A percentile compares a stretch with the other conserved stretches of the same genome.
Evolutionary conservation across 2,888 invertebrate species (phyloP).

Genomic region (Chamaedrilus cognettii): DNA sequence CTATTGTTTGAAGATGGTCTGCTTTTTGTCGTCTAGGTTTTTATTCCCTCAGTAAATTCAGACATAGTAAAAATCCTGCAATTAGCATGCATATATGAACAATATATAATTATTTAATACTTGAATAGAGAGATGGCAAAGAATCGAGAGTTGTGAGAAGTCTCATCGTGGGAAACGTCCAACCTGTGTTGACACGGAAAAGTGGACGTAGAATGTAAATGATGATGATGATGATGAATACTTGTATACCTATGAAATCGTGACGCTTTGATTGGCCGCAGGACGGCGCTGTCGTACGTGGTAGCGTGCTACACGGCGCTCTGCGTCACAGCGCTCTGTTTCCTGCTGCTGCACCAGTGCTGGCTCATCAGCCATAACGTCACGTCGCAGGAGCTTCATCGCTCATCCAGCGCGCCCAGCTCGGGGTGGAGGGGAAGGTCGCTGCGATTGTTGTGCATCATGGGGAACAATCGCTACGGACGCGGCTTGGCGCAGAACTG

Average conservation of each 20-base stretch:
- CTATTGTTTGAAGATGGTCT: too few species aligned
- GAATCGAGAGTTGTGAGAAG: too few species aligned
- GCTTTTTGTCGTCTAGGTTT: too few species aligned
- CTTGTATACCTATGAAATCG: too few species aligned
- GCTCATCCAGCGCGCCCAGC: constrained; percentile 9
- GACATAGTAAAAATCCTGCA: too few species aligned
- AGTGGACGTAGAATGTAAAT: too few species aligned
- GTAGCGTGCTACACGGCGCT: constrained; percentile 45
- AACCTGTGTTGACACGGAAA: too few species aligned
- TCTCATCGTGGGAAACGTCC: too few species aligned
- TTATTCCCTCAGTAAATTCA: too few species aligned
- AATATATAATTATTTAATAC: neutral
- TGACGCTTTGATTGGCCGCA: constrained; percentile 28
- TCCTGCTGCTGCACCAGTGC: constrained; percentile 49
- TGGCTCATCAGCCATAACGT: constrained; percentile 54
- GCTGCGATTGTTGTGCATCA: constrained; percentile 39
- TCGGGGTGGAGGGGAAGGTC: constrained; percentile 27
- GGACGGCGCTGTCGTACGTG: constrained; percentile 51
- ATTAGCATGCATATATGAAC: neutral
- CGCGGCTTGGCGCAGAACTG: constrained; percentile 51
- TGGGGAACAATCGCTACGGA: constrained; percentile 45
- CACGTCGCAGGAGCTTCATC: constrained; percentile 56
- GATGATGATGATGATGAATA: too few species aligned
- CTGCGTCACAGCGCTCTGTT: constrained; percentile 41
- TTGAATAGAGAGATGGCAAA: too few species aligned